phyloP scores from a whole-genome alignment of 2,888 invertebrate genomes.

The Aphidoletes aphidimyza region DNA sequence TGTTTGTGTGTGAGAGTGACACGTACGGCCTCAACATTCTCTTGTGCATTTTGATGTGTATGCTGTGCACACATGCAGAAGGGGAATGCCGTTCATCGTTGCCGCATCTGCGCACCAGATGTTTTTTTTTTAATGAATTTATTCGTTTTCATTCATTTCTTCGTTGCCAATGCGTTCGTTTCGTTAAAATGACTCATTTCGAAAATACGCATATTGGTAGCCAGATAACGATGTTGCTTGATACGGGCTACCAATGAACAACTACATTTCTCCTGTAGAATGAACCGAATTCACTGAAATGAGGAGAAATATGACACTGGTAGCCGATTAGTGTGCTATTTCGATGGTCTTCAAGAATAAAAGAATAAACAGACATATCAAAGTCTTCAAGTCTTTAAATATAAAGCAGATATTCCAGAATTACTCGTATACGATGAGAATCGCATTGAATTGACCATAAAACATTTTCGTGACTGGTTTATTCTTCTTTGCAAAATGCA shows the following conservation, averaged over 20 bases:
- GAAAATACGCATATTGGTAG: conserved; percentile 5
- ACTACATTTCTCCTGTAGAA: neutral
- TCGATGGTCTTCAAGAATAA: neutral
- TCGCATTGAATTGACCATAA: neutral
- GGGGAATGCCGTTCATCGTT: conserved; percentile 8
- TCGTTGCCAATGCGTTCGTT: neutral
- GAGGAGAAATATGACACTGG: conserved; percentile 1
- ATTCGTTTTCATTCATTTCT: conserved; percentile 42
- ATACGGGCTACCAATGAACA: neutral
- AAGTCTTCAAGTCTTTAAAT: no score
- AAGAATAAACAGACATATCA: no score
- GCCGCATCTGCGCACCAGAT: conserved; percentile 44
- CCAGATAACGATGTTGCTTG: neutral
- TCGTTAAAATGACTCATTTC: conserved; percentile 12
- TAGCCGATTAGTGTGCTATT: neutral
- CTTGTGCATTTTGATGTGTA: conserved; percentile 10
- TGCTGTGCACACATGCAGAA: conserved; percentile 30
- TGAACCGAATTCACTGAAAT: neutral
- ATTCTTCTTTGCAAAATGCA: neutral
- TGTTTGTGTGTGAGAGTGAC: neutral
- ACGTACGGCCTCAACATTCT: conserved; percentile 47
- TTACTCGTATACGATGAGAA: neutral
- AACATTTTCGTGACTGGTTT: neutral
- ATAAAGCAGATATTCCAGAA: no score
- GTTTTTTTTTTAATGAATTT: conserved; percentile 42